These are phyloP conservation scores for Asobara japonica DNA, from an alignment of 1,140 invertebrate species.

Conservation along the genomic window DNA sequence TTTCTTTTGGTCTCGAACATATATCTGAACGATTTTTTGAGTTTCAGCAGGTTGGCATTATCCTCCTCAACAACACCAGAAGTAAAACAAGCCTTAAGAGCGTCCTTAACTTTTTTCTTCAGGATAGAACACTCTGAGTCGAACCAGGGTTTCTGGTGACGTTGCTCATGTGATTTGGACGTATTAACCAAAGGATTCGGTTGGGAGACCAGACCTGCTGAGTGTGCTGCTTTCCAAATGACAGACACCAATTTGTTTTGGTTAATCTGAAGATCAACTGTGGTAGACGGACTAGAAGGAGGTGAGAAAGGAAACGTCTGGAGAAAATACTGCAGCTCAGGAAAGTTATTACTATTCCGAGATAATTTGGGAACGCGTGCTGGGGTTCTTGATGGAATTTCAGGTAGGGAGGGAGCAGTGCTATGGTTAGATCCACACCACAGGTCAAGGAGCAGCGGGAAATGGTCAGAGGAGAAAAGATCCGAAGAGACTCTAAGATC, in stretches of 20 bases:
- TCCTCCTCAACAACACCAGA: not conserved
- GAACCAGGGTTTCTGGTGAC: constrained; percentile 10
- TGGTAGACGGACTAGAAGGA: too few relatives aligned
- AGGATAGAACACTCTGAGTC: constrained; percentile 9
- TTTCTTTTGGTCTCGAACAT: too few relatives aligned
- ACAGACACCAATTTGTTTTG: not conserved
- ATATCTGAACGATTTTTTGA: too few relatives aligned
- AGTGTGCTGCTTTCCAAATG: not conserved
- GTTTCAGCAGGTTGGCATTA: too few relatives aligned
- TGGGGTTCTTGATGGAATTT: too few relatives aligned
- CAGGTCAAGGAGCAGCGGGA: not conserved
- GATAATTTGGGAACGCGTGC: not conserved
- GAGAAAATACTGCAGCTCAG: not conserved
- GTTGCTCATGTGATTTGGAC: not conserved
- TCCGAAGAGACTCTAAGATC: not conserved
- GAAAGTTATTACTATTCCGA: not conserved
- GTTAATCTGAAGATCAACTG: not conserved
- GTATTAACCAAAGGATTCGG: not conserved
- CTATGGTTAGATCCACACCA: not conserved
- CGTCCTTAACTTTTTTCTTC: not conserved
- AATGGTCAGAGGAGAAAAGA: not conserved
- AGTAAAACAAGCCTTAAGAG: not conserved
- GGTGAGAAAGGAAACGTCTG: too few relatives aligned
- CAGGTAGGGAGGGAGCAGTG: not conserved
- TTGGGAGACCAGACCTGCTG: not conserved